Evolutionary conservation across 2,888 invertebrate species (phyloP).

Genomic region (Serripes groenlandicus): DNA sequence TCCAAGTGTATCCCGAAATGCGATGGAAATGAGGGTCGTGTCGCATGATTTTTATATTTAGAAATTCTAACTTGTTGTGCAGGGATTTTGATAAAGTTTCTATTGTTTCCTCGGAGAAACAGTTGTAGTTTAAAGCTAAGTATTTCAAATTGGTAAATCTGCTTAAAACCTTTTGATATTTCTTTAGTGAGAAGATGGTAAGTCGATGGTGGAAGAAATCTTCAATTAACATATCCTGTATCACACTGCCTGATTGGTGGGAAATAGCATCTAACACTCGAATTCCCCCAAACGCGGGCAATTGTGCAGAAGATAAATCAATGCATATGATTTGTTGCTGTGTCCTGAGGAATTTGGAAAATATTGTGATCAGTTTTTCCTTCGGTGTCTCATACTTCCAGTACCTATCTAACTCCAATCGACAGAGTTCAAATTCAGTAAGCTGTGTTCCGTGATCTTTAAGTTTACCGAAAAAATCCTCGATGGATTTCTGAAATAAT

Average conservation of each 20-base stretch:
- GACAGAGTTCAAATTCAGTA: slow-evolving; percentile 71
- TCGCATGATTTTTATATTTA: slow-evolving; percentile 76
- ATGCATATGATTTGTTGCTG: slow-evolving; percentile 70
- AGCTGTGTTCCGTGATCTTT: slow-evolving; percentile 64
- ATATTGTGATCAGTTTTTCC: slow-evolving; percentile 71
- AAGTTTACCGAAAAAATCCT: slow-evolving; percentile 72
- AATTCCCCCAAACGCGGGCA: slow-evolving; percentile 69
- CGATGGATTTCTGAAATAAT: slow-evolving; percentile 74
- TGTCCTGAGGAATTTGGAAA: slow-evolving; percentile 74
- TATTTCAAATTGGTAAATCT: slow-evolving; percentile 74
- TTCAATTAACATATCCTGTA: slow-evolving; percentile 74
- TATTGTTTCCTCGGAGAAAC: slow-evolving; percentile 75
- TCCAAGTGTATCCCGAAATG: slow-evolving; percentile 74
- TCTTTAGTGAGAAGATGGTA: slow-evolving; percentile 67
- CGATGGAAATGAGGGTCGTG: slow-evolving; percentile 79
- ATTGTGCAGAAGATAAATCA: slow-evolving; percentile 75
- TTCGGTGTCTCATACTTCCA: slow-evolving; percentile 78
- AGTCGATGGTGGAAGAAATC: slow-evolving; percentile 79
- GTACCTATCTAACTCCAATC: slow-evolving; percentile 77
- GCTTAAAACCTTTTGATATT: slow-evolving; percentile 69
- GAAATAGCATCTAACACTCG: slow-evolving; percentile 77
- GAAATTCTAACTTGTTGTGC: slow-evolving; percentile 69
- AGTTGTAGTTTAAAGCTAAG: slow-evolving; percentile 79
- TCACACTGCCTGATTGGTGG: slow-evolving; percentile 65
- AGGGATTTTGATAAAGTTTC: slow-evolving; percentile 70